Evolutionary conservation across 2,797 vertebrate genomes (phyloP).

Genomic region (Cirrhinus molitorella): DNA sequence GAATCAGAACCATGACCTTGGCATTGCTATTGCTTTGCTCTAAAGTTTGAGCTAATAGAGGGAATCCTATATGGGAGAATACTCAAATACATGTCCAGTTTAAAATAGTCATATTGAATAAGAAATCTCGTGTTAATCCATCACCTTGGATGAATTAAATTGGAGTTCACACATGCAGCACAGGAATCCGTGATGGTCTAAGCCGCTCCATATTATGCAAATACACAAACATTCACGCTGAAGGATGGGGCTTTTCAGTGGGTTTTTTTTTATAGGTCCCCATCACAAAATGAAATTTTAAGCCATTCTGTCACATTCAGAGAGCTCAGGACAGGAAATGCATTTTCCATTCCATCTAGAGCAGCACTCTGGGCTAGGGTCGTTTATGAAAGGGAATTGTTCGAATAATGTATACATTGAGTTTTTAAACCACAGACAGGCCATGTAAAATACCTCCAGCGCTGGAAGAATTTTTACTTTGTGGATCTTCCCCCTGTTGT

Average conservation of each 20-base stretch:
- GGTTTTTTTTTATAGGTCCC: slow-evolving; percentile 21
- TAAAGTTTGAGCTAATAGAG: background rate
- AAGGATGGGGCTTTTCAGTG: slow-evolving; percentile 5
- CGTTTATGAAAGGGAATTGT: slow-evolving; percentile 38
- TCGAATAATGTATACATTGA: slow-evolving; percentile 41
- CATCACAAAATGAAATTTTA: slow-evolving; percentile 50
- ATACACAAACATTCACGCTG: slow-evolving; percentile 41
- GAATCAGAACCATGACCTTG: background rate
- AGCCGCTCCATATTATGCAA: slow-evolving; percentile 42
- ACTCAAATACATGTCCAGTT: background rate
- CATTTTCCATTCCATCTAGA: slow-evolving; percentile 30
- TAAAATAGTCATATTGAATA: slow-evolving; percentile 6
- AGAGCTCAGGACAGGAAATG: slow-evolving; percentile 41
- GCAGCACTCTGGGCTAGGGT: slow-evolving; percentile 34
- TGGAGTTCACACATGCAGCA: slow-evolving; percentile 32
- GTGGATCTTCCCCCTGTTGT: background rate
- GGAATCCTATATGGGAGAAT: background rate
- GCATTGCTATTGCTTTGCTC: background rate
- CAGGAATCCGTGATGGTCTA: slow-evolving; percentile 19
- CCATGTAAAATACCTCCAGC: slow-evolving; percentile 17
- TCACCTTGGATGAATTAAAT: slow-evolving; percentile 35
- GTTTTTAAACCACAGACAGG: slow-evolving; percentile 17
- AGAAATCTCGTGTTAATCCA: slow-evolving; percentile 19
- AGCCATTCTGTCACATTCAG: slow-evolving; percentile 35
- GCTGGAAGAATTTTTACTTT: background rate